Base-by-base conservation (phyloP, 2,888 invertebrate genomes). In the Coleophora deauratella region DNA sequence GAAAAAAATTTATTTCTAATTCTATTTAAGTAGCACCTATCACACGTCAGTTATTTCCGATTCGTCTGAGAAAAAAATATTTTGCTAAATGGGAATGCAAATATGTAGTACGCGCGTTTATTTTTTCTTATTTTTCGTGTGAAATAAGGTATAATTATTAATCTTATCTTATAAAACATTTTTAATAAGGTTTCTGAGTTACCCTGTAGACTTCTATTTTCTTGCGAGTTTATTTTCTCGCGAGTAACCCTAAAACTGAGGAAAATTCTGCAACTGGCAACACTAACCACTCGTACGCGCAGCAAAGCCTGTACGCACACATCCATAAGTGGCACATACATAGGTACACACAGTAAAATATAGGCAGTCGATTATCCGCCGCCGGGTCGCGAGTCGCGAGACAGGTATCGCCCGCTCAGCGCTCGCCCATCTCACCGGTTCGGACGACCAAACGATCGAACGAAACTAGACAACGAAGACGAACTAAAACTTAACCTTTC, bases 361-460 rank as follows among this genome's bases (percentile, higher is more conserved):
- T 53, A 57, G 55, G 61, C 64, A 74, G 66, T 66, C 60, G 59
- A 58, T 64, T 66, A 71, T 64, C 62, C 59, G 69, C 62, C 59
- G 69, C 63, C 76, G 73, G 71, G 67, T 63, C 54, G 4, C 31
- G 31, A 10, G 31, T 31, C 31, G 10, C 52, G 59, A 55, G 59
- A 70, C 73, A 74, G 76, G 77, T 78, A 76, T 55, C 58, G 62
- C 59, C 68, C 55, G 70, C 57, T 62, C 59, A 69, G 21, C 56
- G n/a, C 71, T 62, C 52, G 72, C 58, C 11, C 33, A 6, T 6
- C 63, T 55, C 66, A 72, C 78, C 78, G 73, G n/a, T 79, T 73
- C 62, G 52, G 68, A 72, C 72, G 72, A 79, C 68, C 62, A 57
- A 63, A 72, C 80, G 84, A 84, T 74, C 82, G 84, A 84, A 82